Evolutionary conservation across 2,888 invertebrate genomes (phyloP).

Genomic region (Epistrophe eligans): DNA sequence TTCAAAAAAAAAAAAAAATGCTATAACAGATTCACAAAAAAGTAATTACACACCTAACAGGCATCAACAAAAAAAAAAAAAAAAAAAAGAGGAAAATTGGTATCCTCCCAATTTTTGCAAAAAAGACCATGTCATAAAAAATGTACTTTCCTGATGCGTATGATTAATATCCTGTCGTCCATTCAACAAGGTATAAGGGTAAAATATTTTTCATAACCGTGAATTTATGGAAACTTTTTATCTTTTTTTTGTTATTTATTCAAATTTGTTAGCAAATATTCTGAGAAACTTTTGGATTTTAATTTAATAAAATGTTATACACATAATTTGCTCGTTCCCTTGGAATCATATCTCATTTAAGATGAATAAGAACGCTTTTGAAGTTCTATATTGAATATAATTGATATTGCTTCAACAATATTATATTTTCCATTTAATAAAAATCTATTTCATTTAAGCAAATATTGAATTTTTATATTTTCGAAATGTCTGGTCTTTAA

Average conservation of each 20-base stretch:
- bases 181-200: neutral
- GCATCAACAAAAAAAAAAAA: slow-evolving; percentile 1
- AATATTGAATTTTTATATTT: neutral
- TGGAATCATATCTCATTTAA: neutral
- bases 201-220: slow-evolving; percentile 9
- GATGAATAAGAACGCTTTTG: neutral
- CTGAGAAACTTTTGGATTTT: neutral
- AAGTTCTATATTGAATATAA: neutral
- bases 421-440: neutral
- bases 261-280: neutral
- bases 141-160: slow-evolving; percentile 48
- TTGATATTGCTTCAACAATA: neutral
- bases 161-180: slow-evolving; percentile 54
- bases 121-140: slow-evolving; percentile 2
- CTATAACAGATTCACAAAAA: slow-evolving; percentile 15
- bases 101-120: neutral
- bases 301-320: neutral
- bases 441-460: neutral
- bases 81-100: neutral
- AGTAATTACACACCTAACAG: slow-evolving; percentile 63
- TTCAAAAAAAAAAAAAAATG: no score
- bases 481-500: neutral
- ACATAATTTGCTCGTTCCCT: neutral
- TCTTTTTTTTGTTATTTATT: neutral
- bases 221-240: neutral